A percentile compares a stretch with the other conserved stretches of the same genome.
Conservation (phyloP, 2,888 invertebrate species). For the Andricus quercusramuli region DNA sequence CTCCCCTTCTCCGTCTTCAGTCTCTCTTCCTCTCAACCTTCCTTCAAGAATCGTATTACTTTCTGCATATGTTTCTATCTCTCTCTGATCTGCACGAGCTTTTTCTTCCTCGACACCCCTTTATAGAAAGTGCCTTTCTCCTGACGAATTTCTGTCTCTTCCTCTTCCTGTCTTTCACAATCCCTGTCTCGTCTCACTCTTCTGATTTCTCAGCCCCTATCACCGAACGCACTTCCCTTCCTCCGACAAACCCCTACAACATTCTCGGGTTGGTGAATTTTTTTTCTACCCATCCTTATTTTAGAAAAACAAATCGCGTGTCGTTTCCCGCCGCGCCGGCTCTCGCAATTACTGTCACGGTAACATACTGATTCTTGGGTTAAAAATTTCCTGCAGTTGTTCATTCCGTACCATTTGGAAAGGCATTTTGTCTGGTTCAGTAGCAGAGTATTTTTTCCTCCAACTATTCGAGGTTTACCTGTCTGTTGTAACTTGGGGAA, state of each 20-base stretch:
- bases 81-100: not conserved
- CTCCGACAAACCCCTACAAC: not conserved
- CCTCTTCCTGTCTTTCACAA: constrained; percentile 24
- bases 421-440: constrained; percentile 5
- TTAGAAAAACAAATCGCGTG: constrained; percentile 27
- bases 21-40: too few species aligned
- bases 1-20: too few species aligned
- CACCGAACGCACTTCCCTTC: not conserved
- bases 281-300: constrained; percentile 28
- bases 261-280: constrained; percentile 2
- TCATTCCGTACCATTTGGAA: not conserved
- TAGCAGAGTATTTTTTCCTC: not conserved
- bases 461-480: not conserved
- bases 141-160: constrained; percentile 19
- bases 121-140: not conserved
- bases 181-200: constrained; percentile 2
- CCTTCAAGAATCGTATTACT: too few species aligned
- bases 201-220: constrained; percentile 1
- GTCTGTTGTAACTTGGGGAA: not conserved
- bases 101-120: not conserved
- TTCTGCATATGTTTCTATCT: not conserved
- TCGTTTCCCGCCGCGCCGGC: constrained; percentile 36
- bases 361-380: constrained; percentile 42
- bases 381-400: constrained; percentile 15
- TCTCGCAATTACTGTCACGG: constrained; percentile 48